Base-by-base conservation (phyloP, 1,140 invertebrate species). In the Procambarus clarkii region DNA sequence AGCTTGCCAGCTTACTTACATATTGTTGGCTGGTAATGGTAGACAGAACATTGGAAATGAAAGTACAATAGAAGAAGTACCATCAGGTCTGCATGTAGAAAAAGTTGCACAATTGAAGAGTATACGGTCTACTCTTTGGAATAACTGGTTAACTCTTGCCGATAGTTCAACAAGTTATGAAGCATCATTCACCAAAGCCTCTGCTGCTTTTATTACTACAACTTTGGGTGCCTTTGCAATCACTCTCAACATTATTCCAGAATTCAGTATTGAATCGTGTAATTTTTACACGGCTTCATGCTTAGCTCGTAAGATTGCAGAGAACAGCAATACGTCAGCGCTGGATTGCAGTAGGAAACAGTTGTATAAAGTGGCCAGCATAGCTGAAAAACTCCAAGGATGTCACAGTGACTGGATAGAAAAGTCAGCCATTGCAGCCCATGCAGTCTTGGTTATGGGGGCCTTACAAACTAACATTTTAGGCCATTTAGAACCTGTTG, bases 401-500 rank as follows among this genome's bases (percentile, higher is more conserved):
- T 82, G 81, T 50, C 5, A 44, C 82, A 78, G 58, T 74, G 58
- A 88, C 79, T 86, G 76, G 79, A 74, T 54, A 24, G 82, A 76
- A 21, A 91, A 88, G 76, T 71, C 89, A 21, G 64, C 76, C n/a
- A 11, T 85, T 64, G 81, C 78, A 46, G 91, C 90, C 9, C 74
- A 71, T 93, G 94, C 78, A 94, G 94, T 3, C 91, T 92, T 92
- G 88, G 93, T 58, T 91, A 94, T 4, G 79, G 95, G 3, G 95
- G 95, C 18, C 94, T 94, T 88, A 74, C 95, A 58, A 93, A 95
- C 81, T 77, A 95, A 7, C 76, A 84, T 96, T 0, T 95, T 95
- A 84, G 92, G 94, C 0, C 94, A 94, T 79, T 91, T 96, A 2
- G 95, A 94, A 21, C 92, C 92, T 15, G 96, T 98, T 24, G 97